These are phyloP conservation scores for Ctena decussata DNA, from an alignment of 2,888 invertebrate species.

Conservation along the genomic window DNA sequence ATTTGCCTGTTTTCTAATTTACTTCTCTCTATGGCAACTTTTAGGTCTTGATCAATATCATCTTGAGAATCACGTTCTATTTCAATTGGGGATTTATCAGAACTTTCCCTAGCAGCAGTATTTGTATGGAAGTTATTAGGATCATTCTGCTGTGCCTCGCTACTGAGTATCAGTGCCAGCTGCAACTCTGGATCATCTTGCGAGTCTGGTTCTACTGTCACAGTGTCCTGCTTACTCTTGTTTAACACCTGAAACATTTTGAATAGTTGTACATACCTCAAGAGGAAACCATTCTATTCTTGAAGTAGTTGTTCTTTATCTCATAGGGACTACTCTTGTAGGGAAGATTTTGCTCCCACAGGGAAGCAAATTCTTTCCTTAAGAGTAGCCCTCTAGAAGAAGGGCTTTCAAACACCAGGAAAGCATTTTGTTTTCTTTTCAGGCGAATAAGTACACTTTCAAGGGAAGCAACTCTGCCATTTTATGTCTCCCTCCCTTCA, in stretches of 20 bases:
- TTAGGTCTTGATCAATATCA: neutral
- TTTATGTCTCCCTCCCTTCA: too few species aligned
- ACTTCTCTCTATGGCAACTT: slow-evolving; percentile 29
- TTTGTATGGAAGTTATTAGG: neutral
- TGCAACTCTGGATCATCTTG: slow-evolving; percentile 52
- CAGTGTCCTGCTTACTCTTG: slow-evolving; percentile 24
- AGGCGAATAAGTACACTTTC: too few species aligned
- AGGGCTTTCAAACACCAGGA: too few species aligned
- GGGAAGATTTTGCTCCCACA: too few species aligned
- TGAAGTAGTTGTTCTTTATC: too few species aligned
- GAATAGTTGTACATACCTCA: too few species aligned
- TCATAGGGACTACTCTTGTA: too few species aligned
- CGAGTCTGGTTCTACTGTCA: neutral
- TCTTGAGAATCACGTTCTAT: slow-evolving; percentile 8
- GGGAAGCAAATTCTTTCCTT: too few species aligned
- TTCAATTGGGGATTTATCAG: neutral
- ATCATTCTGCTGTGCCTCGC: neutral
- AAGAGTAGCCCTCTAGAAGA: too few species aligned
- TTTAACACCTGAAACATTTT: slow-evolving; percentile 17
- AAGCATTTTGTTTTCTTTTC: too few species aligned
- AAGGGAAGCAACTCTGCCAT: too few species aligned
- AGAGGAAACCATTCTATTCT: too few species aligned
- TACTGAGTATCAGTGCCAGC: slow-evolving; percentile 10
- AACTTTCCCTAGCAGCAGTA: neutral
- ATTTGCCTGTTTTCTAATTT: neutral